Percentiles rank a stretch among this genome's conserved stretches.
These are phyloP conservation scores for Knipowitschia caucasica DNA, from an alignment of 2,797 vertebrate species.

Conservation along the genomic window DNA sequence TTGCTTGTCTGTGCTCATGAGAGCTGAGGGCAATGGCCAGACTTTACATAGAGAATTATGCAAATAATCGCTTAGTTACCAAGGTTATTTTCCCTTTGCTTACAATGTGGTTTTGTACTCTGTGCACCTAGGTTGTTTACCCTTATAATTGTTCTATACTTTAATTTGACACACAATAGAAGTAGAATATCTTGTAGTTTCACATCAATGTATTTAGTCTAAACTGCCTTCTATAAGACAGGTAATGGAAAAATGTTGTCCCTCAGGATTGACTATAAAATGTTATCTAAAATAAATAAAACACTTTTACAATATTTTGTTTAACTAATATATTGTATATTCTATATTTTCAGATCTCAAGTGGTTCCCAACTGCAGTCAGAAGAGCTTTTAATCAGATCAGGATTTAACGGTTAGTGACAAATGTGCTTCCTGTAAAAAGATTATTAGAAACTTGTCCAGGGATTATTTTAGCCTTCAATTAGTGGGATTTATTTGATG, in stretches of 20 bases:
- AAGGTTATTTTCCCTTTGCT: not conserved
- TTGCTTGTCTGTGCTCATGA: not conserved
- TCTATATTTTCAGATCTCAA: slow-evolving; percentile 3
- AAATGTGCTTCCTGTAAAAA: slow-evolving; percentile 16
- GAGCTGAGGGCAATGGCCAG: not conserved
- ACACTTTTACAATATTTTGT: not conserved
- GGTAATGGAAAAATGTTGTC: not conserved
- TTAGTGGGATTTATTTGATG: slow-evolving; percentile 10
- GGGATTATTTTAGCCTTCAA: slow-evolving; percentile 25
- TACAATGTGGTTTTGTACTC: not conserved
- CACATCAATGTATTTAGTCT: not conserved
- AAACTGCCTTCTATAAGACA: not conserved
- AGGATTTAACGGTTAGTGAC: slow-evolving; percentile 17
- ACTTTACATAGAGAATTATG: not conserved
- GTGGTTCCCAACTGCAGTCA: not conserved
- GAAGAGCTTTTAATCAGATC: slow-evolving; percentile 21
- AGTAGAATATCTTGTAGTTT: not conserved
- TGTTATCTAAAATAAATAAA: not conserved
- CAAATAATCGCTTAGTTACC: not conserved
- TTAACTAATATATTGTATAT: not conserved
- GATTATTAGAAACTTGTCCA: slow-evolving; percentile 24
- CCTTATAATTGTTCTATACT: not conserved
- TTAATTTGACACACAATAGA: not conserved
- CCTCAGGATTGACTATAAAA: not conserved
- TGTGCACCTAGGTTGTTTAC: not conserved